Evolutionary conservation across 2,113 vertebrate species (phyloP).

Genomic region (Cyprinodon variegatus): DNA sequence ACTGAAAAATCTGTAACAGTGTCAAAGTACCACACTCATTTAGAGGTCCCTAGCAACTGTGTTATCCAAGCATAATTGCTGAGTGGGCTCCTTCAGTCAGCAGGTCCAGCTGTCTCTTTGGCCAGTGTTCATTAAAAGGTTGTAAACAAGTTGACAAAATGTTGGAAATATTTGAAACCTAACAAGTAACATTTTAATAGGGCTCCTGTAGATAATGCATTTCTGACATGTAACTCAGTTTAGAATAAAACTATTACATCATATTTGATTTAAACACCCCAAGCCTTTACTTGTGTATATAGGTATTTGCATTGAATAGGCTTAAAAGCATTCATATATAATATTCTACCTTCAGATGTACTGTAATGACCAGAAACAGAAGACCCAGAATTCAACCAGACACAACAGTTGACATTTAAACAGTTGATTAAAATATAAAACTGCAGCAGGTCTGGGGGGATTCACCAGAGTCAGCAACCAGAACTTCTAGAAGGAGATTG

Average conservation of each 20-base stretch:
- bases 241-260: constrained; percentile 6
- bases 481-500: too few relatives aligned
- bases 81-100: constrained; percentile 38
- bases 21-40: constrained; percentile 26
- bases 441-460: too few relatives aligned
- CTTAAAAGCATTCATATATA: not conserved
- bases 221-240: constrained; percentile 5
- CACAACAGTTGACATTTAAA: too few relatives aligned
- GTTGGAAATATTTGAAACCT: constrained; percentile 15
- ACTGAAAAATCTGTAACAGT: constrained; percentile 22
- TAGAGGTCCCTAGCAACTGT: constrained; percentile 39
- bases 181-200: not conserved
- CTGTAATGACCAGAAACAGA: not conserved
- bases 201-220: not conserved
- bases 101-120: constrained; percentile 43
- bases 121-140: constrained; percentile 23
- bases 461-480: too few relatives aligned
- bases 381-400: too few relatives aligned
- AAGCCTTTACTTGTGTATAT: not conserved
- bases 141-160: constrained; percentile 19
- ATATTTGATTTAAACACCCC: not conserved
- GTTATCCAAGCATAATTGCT: constrained; percentile 49
- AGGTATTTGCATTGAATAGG: not conserved
- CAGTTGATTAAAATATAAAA: too few relatives aligned
- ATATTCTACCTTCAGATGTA: too few relatives aligned